These are phyloP conservation scores for Eurypyga helias DNA, from an alignment of 2,113 vertebrate genomes.

Conservation along the genomic window DNA sequence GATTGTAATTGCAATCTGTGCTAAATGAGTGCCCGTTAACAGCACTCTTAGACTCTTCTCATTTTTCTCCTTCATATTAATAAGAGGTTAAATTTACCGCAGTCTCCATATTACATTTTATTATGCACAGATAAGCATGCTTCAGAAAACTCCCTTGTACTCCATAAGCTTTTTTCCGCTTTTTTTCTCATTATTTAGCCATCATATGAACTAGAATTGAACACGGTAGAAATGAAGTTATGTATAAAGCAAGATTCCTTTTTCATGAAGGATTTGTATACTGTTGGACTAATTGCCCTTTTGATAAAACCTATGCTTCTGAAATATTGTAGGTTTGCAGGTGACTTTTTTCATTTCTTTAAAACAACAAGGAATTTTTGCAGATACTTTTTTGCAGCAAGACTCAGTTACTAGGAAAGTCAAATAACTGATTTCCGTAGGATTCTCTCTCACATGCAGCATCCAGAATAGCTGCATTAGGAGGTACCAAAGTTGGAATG, in stretches of 20 bases:
- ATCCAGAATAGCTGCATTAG: neutral
- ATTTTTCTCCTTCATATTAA: slow-evolving; percentile 1
- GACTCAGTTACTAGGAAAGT: neutral
- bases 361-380: neutral
- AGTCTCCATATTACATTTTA: neutral
- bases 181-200: neutral
- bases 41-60: neutral
- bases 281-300: neutral
- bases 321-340: neutral
- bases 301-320: neutral
- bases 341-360: neutral
- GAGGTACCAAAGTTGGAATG: neutral
- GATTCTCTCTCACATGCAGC: neutral
- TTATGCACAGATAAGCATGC: neutral
- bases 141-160: neutral
- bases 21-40: neutral
- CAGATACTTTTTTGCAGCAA: neutral
- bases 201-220: neutral
- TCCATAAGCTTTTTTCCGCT: accelerated
- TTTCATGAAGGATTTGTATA: neutral
- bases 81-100: neutral
- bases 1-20: neutral
- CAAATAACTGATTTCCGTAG: neutral
- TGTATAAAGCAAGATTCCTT: neutral
- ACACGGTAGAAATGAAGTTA: neutral